phyloP scores from a whole-genome alignment of 2,113 vertebrate species.

The Sturnira hondurensis region DNA sequence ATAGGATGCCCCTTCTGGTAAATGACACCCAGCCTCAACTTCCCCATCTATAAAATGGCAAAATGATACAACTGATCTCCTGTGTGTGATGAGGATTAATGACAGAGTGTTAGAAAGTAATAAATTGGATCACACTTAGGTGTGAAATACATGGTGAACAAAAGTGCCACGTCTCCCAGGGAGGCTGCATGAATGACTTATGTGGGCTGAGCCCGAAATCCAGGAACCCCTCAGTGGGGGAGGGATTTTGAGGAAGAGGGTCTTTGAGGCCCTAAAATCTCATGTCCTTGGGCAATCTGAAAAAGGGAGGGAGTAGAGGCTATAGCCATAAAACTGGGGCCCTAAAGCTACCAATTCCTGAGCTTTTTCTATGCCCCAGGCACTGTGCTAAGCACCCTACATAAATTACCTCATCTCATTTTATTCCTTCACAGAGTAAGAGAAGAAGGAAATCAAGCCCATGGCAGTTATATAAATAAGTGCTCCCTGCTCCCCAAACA shows the following conservation, averaged over 20 bases:
- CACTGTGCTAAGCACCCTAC: not conserved
- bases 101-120: not conserved
- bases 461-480: conserved; percentile 29
- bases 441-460: conserved; percentile 22
- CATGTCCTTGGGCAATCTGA: not conserved
- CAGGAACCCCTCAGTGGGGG: not conserved
- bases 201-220: not conserved
- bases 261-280: not conserved
- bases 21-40: not conserved
- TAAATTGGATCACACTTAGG: not conserved
- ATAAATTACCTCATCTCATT: not conserved
- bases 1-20: not conserved
- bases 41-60: not conserved
- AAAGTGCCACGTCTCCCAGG: not conserved
- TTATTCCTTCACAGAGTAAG: not conserved
- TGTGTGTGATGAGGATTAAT: not conserved
- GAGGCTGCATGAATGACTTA: not conserved
- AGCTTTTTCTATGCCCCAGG: not conserved
- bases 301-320: not conserved
- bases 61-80: not conserved
- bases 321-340: not conserved
- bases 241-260: not conserved
- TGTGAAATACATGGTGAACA: not conserved
- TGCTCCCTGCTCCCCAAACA: not conserved
- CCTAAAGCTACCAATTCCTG: not conserved